Conservation (phyloP, 30 jellyfish, hydroid and myxozoan genomes). For the Cassiopea xamachana region DNA sequence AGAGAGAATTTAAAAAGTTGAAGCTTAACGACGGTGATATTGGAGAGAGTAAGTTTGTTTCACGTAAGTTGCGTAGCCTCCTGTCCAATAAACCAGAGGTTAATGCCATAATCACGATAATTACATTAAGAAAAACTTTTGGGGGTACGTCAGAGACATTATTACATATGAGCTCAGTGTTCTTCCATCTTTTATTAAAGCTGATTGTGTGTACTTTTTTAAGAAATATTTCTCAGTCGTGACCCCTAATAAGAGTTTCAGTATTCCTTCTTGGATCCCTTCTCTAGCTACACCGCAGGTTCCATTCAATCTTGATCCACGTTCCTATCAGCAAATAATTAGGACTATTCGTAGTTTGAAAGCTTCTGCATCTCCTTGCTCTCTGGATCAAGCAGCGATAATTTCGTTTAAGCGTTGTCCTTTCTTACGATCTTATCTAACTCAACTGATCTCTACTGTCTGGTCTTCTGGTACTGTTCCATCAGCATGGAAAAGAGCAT, state of each 20-base stretch:
- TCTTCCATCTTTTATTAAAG: too few species aligned
- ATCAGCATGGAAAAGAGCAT: too few species aligned
- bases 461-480: not conserved
- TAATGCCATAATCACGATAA: too few species aligned
- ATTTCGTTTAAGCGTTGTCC: too few species aligned
- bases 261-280: slow-evolving; percentile 10
- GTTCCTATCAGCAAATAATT: slow-evolving; percentile 1
- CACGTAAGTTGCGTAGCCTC: too few species aligned
- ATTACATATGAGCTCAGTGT: too few species aligned
- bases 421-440: not conserved
- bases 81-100: too few species aligned
- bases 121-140: not conserved
- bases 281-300: not conserved
- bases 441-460: not conserved
- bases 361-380: not conserved
- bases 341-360: slow-evolving; percentile 1
- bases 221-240: not conserved
- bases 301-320: not conserved
- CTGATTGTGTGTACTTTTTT: too few species aligned
- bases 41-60: too few species aligned
- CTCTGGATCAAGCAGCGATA: too few species aligned
- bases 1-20: too few species aligned
- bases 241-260: not conserved
- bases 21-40: too few species aligned
- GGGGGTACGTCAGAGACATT: not conserved